Evolutionary conservation across 30 jellyfish, hydroid and myxozoan species (phyloP).

Genomic region (Rhopilema esculentum): DNA sequence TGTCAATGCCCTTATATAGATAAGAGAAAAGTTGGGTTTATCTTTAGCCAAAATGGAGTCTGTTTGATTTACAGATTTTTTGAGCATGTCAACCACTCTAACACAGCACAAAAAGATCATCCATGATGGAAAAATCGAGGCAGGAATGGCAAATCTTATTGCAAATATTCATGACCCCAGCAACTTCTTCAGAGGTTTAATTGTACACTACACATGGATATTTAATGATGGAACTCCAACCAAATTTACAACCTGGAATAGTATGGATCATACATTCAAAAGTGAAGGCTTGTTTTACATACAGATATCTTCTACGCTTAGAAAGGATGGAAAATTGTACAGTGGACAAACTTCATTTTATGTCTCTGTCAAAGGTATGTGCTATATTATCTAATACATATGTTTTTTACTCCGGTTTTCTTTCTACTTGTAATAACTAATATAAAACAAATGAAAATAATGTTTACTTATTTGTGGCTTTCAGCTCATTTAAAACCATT

Average conservation of each 20-base stretch:
- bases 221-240: slow-evolving; percentile 50
- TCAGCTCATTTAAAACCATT: no score
- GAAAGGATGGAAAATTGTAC: slow-evolving; percentile 49
- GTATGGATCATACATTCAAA: slow-evolving; percentile 18
- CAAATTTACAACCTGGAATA: slow-evolving; percentile 2
- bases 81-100: slow-evolving; percentile 5
- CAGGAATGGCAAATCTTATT: slow-evolving; percentile 23
- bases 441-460: no score
- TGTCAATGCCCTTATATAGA: no score
- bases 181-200: slow-evolving; percentile 31
- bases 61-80: slow-evolving; percentile 14
- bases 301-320: slow-evolving; percentile 42
- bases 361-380: slow-evolving; percentile 43
- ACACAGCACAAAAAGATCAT: slow-evolving; percentile 23
- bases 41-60: not conserved
- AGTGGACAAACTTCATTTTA: slow-evolving; percentile 41
- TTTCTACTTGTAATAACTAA: no score
- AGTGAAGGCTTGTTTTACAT: slow-evolving; percentile 48
- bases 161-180: slow-evolving; percentile 67
- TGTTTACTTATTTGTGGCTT: no score
- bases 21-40: no score
- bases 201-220: slow-evolving; percentile 26
- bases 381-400: not conserved
- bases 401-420: no score
- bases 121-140: slow-evolving; percentile 1